Evolutionary conservation across 2,888 invertebrate species (phyloP).

Genomic region (Dasypolia templi): DNA sequence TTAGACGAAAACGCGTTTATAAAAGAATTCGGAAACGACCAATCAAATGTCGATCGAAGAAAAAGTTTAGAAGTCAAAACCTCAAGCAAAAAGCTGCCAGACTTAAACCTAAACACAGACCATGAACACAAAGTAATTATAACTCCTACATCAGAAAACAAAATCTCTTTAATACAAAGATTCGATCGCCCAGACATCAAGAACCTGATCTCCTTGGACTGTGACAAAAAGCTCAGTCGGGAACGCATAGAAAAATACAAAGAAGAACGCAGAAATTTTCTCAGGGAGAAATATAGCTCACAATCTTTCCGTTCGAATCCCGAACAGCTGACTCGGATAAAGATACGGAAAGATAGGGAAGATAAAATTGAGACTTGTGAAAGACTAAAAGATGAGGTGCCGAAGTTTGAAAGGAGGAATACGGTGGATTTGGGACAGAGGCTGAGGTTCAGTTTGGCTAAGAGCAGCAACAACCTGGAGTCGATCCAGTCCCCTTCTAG

Average conservation of each 20-base stretch:
- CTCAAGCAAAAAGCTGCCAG: constrained; percentile 89
- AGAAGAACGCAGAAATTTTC: constrained; percentile 63
- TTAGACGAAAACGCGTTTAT: constrained; percentile 94
- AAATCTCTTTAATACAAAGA: constrained; percentile 91
- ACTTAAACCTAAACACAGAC: constrained; percentile 84
- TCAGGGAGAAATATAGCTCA: constrained; percentile 95
- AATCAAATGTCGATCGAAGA: constrained; percentile 81
- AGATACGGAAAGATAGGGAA: constrained; percentile 80
- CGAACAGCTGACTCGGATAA: constrained; percentile 85
- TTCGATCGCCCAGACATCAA: constrained; percentile 82
- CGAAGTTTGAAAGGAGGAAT: constrained; percentile 86
- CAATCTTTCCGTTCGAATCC: constrained; percentile 94
- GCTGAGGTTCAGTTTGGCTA: constrained; percentile 84
- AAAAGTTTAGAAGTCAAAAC: constrained; percentile 92
- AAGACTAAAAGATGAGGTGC: constrained; percentile 75
- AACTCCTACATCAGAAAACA: constrained; percentile 91
- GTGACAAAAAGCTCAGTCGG: constrained; percentile 92
- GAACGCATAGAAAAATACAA: constrained; percentile 93
- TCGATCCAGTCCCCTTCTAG: constrained; percentile 80
- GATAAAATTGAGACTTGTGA: constrained; percentile 75
- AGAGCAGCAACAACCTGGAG: constrained; percentile 83
- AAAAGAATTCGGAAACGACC: constrained; percentile 91
- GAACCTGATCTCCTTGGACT: constrained; percentile 81
- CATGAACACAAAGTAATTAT: constrained; percentile 80
- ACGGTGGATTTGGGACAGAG: constrained; percentile 88